phyloP scores from a whole-genome alignment of 2,113 vertebrate species.

The Muscicapa adusta region DNA sequence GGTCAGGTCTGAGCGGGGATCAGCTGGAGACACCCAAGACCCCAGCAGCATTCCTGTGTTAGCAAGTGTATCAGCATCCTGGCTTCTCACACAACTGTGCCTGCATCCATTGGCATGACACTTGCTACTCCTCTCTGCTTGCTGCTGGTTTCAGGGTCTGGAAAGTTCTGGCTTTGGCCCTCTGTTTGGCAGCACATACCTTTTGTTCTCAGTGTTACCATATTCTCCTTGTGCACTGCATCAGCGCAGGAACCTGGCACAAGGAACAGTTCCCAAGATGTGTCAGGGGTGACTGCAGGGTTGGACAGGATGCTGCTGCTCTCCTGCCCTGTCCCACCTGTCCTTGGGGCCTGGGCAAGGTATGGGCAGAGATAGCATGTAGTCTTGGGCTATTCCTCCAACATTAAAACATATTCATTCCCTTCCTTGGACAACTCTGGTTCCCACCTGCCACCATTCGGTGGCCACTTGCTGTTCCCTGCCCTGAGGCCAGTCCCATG shows the following conservation, averaged over 20 bases:
- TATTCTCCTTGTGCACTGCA: neutral
- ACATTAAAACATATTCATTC: neutral
- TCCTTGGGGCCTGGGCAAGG: neutral
- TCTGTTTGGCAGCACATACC: neutral
- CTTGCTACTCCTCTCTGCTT: neutral
- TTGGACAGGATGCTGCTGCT: neutral
- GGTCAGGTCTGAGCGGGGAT: neutral
- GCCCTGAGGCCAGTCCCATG: neutral
- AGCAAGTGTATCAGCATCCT: accelerated
- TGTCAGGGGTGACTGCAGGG: neutral
- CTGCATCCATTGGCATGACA: accelerated
- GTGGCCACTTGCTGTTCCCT: neutral
- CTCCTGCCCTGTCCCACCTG: neutral
- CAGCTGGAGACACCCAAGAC: neutral
- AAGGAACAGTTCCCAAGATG: neutral
- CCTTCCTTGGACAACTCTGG: neutral
- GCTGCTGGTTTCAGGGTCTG: neutral
- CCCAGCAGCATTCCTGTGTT: neutral
- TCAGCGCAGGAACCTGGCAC: neutral
- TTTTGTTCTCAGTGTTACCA: neutral
- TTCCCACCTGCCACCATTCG: accelerated
- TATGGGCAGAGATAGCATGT: neutral
- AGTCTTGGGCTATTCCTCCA: neutral
- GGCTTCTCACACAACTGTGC: accelerated
- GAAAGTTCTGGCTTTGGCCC: neutral